These are phyloP conservation scores for Sipha flava DNA, from an alignment of 1,140 invertebrate species.

Conservation along the genomic window DNA sequence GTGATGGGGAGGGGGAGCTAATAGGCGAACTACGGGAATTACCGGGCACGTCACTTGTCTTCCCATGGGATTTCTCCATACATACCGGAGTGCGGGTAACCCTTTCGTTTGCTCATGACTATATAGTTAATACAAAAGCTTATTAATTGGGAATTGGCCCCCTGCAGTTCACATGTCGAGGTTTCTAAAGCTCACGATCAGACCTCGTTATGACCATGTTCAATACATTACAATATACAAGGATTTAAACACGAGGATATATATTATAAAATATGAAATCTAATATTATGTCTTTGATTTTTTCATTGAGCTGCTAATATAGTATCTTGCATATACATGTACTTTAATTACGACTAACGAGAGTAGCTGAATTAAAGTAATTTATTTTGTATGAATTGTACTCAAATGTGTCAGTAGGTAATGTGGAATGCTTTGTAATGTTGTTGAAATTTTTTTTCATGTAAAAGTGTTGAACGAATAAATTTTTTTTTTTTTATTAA, in stretches of 20 bases:
- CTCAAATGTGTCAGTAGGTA: too few species aligned
- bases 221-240: neutral
- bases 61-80: neutral
- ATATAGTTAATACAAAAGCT: neutral
- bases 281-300: neutral
- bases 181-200: neutral
- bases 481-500: too few species aligned
- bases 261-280: neutral
- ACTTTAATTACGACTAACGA: too few species aligned
- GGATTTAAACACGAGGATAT: neutral
- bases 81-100: neutral
- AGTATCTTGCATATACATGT: too few species aligned
- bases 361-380: too few species aligned
- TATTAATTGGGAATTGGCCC: constrained; percentile 7
- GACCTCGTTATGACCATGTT: neutral
- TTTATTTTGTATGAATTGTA: too few species aligned
- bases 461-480: too few species aligned
- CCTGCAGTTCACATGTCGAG: neutral
- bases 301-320: neutral
- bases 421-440: too few species aligned
- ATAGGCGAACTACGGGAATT: constrained; percentile 4
- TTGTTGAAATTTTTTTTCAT: too few species aligned
- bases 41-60: neutral
- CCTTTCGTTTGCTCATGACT: neutral
- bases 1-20: neutral